Conservation (phyloP, 2,113 vertebrate species). For the Odobenus rosmarus region DNA sequence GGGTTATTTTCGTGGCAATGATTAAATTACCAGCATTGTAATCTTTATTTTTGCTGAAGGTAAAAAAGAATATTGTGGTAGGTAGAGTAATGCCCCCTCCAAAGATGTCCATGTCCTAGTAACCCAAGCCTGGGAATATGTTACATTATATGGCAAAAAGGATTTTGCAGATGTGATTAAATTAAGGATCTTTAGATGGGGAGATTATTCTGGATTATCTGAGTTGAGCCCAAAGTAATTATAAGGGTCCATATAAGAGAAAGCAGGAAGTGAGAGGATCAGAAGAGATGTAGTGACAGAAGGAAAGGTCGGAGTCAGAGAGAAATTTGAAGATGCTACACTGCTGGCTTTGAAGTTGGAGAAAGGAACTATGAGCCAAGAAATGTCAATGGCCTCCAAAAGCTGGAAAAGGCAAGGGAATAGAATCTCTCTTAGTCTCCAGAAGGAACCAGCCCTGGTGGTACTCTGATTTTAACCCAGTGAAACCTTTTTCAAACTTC, state of each 20-base stretch:
- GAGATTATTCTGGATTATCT: not conserved
- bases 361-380: not conserved
- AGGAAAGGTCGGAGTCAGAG: not conserved
- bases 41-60: not conserved
- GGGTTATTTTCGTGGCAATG: not conserved
- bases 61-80: not conserved
- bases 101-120: not conserved
- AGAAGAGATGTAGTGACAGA: not conserved
- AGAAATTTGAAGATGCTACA: not conserved
- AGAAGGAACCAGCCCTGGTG: not conserved
- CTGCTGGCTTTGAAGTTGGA: not conserved
- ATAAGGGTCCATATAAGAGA: not conserved
- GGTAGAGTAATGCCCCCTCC: not conserved
- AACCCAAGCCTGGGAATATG: not conserved
- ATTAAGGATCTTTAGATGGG: not conserved
- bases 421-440: not conserved
- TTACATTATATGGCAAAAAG: not conserved
- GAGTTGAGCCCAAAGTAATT: not conserved
- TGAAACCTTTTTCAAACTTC: not conserved
- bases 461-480: not conserved
- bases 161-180: not conserved
- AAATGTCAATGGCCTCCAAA: not conserved
- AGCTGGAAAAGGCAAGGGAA: not conserved
- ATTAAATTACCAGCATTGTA: not conserved
- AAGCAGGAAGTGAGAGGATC: not conserved